These are phyloP conservation scores for Distichodus sexfasciatus DNA, from an alignment of 2,797 vertebrate genomes.

Conservation along the genomic window DNA sequence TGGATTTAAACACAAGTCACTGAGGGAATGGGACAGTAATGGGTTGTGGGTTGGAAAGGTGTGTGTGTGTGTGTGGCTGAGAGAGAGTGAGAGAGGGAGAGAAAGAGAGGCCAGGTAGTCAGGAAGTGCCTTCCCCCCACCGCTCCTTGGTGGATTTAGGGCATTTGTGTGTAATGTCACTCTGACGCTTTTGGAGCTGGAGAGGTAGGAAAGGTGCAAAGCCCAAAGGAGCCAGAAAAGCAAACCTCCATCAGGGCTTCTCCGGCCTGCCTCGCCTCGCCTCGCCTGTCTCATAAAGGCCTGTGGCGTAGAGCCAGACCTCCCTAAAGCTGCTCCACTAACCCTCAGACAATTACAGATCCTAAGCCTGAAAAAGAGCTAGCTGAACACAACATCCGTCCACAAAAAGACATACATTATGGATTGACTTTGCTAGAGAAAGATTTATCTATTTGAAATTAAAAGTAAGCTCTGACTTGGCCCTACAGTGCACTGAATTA, in stretches of 20 bases:
- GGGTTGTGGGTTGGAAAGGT: conserved; percentile 45
- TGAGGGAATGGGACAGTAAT: conserved; percentile 23
- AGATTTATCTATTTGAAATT: too few relatives aligned
- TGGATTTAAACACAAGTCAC: conserved; percentile 21
- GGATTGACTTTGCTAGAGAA: too few relatives aligned
- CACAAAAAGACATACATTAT: too few relatives aligned
- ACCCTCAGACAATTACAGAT: neutral
- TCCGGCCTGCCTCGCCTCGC: neutral
- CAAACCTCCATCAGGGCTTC: conserved; percentile 29
- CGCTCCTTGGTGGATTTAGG: conserved; percentile 64
- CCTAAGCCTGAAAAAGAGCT: too few relatives aligned
- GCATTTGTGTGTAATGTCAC: conserved; percentile 70
- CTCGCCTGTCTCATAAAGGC: too few relatives aligned
- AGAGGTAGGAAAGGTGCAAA: conserved; percentile 40
- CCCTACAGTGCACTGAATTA: too few relatives aligned
- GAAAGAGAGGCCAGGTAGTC: neutral
- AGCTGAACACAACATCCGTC: too few relatives aligned
- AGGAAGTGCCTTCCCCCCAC: neutral
- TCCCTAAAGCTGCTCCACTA: neutral
- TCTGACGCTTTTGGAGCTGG: conserved; percentile 43
- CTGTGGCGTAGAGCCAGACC: neutral
- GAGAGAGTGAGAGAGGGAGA: conserved; percentile 43
- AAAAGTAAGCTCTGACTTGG: too few relatives aligned
- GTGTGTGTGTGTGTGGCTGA: conserved; percentile 25
- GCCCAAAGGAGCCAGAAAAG: conserved; percentile 15